These are phyloP conservation scores for Gadus chalcogrammus DNA, from an alignment of 2,113 vertebrate species.

Conservation along the genomic window DNA sequence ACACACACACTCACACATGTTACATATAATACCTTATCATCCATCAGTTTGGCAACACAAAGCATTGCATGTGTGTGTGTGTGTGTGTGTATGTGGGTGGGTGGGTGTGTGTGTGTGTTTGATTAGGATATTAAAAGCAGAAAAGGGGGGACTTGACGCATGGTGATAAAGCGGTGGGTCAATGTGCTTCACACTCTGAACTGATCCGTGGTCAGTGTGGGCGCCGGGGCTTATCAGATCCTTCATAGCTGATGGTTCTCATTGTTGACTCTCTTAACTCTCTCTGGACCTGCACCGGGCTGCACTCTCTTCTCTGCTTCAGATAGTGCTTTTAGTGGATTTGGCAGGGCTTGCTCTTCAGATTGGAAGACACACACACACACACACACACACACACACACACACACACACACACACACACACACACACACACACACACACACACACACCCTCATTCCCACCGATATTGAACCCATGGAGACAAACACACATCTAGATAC, in stretches of 20 bases:
- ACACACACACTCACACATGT: no score
- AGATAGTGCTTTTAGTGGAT: not conserved
- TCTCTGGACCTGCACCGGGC: conserved; percentile 8
- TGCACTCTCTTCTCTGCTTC: not conserved
- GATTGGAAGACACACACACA: no score
- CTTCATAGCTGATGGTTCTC: conserved; percentile 26
- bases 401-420: no score
- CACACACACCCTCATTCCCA: not conserved
- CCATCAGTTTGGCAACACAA: conserved; percentile 22
- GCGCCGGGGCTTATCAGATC: conserved; percentile 22
- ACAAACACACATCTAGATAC: not conserved
- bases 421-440: no score
- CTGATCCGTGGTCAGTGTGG: conserved; percentile 33
- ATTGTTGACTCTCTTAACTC: conserved; percentile 18
- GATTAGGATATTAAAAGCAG: conserved; percentile 18
- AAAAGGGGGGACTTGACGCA: conserved; percentile 9
- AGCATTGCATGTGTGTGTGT: conserved; percentile 8
- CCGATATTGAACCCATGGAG: not conserved
- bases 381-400: no score
- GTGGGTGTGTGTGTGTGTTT: conserved; percentile 24
- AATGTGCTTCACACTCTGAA: conserved; percentile 15
- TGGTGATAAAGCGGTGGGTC: conserved; percentile 32
- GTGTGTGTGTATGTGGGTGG: no score
- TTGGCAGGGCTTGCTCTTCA: conserved; percentile 27
- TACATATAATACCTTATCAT: conserved; percentile 7